Evolutionary conservation across 2,888 invertebrate species (phyloP), one percentile per base, ranked within the genome.

Genomic region (Schrankia costaestrigalis): DNA sequence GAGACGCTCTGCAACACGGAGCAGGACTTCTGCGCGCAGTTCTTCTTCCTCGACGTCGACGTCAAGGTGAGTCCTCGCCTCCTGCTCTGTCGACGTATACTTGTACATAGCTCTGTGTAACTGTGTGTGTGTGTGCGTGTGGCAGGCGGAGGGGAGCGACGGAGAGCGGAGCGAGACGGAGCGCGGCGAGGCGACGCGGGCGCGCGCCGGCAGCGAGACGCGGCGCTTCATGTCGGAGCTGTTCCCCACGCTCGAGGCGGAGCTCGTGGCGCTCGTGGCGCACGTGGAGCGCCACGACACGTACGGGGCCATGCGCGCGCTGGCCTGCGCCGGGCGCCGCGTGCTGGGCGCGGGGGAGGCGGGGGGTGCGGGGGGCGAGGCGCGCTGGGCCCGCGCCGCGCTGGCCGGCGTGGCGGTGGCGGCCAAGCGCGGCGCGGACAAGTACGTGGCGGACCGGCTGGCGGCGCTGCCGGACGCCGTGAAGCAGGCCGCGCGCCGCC

Each of bases 1-100:
- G 97, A 97, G 71, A 95, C 95, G 2, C 93, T 97, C 34, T 97
- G 98, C 70, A 90, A 97, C 49, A 94, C 95, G 12, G 99, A 99
- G 76, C 98, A 98, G 82, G 94, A 96, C 54, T 99, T 99, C 81
- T 98, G 97, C 73, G 92, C 95, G 10, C 90, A 92, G 42, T 99
- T 98, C 86, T 97, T 99, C 75, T 95, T 95, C 76, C 89, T 97
- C 57, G 94, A 94, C 63, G 90, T 68, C 4, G 85, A 85, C 27
- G 52, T 65, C 1, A 85, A 84, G 77, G 85, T 30, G 8, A 18
- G 2, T 7, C 4, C n/a, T 10, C 10, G 23, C 8, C 11, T 3
- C 21, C 11, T 1, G 6, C 3, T 7, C 3, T 11, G 11, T n/a
- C 3, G 6, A n/a, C n/a, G n/a, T n/a, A n/a, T n/a, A n/a, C n/a